These are phyloP conservation scores for Thamnophis elegans DNA, from an alignment of 2,797 vertebrate species.

Conservation along the genomic window DNA sequence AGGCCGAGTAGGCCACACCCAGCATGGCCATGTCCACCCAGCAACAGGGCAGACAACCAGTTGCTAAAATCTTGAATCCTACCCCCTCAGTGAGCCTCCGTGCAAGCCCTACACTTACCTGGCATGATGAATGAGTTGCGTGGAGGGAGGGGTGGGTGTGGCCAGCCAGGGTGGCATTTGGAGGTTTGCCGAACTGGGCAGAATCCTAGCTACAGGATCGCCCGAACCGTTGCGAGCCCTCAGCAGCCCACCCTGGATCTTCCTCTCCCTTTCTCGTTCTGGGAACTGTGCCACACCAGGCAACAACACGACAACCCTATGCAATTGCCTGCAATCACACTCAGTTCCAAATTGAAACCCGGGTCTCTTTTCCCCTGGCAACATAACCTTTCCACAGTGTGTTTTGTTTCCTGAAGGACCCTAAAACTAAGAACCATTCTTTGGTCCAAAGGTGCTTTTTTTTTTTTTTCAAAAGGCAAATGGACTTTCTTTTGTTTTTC, in stretches of 20 bases:
- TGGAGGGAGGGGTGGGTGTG: no score
- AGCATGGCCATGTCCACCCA: no score
- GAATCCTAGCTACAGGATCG: no score
- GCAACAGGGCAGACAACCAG: no score
- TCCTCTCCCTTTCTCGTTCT: not conserved
- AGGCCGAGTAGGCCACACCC: no score
- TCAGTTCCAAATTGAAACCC: not conserved
- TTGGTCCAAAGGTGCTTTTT: not conserved
- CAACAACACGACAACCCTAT: not conserved
- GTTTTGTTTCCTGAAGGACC: not conserved
- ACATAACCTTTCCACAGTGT: not conserved
- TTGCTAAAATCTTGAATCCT: no score
- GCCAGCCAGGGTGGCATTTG: no score
- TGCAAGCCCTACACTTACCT: no score
- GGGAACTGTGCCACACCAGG: not conserved
- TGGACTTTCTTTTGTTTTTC: not conserved
- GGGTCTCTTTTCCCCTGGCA: not conserved
- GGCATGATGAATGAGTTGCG: no score
- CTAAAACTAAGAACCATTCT: not conserved
- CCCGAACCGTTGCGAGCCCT: no score
- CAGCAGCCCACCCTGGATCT: not conserved
- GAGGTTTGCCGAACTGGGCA: no score
- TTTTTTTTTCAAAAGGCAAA: not conserved
- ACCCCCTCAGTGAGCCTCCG: no score
- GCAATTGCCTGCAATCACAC: not conserved